Evolutionary conservation across 2,797 vertebrate genomes (phyloP).

Genomic region (Mormyrus hasselquistii): DNA sequence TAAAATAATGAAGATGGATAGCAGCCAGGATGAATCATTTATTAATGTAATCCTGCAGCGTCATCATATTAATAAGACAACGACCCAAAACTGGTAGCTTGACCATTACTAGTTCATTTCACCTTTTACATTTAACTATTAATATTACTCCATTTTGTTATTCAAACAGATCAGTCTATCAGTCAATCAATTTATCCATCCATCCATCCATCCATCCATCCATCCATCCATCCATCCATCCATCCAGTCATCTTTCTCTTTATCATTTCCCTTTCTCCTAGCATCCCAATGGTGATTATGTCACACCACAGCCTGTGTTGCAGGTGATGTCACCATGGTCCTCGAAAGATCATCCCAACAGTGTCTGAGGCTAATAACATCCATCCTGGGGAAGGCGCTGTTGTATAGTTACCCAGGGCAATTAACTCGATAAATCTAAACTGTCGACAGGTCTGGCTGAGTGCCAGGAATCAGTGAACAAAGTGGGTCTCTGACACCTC

Average conservation of each 20-base stretch:
- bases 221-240: neutral
- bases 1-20: neutral
- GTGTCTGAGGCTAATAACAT: conserved; percentile 72
- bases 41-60: neutral
- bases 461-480: conserved; percentile 81
- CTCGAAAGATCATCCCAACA: conserved; percentile 78
- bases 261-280: neutral
- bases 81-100: neutral
- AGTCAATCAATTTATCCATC: neutral
- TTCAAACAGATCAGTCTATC: neutral
- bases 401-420: conserved; percentile 93
- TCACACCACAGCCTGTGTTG: conserved; percentile 63
- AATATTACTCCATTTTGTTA: neutral
- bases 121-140: neutral
- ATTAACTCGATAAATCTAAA: conserved; percentile 96
- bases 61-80: conserved; percentile 1
- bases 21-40: neutral
- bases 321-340: conserved; percentile 70
- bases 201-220: neutral
- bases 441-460: conserved; percentile 72
- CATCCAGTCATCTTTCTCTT: neutral
- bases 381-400: conserved; percentile 89
- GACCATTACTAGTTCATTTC: neutral
- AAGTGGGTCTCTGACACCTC: conserved; percentile 74
- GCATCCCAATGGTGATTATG: neutral